Evolutionary conservation across 2,113 vertebrate species (phyloP).

Genomic region (Chunga burmeisteri): DNA sequence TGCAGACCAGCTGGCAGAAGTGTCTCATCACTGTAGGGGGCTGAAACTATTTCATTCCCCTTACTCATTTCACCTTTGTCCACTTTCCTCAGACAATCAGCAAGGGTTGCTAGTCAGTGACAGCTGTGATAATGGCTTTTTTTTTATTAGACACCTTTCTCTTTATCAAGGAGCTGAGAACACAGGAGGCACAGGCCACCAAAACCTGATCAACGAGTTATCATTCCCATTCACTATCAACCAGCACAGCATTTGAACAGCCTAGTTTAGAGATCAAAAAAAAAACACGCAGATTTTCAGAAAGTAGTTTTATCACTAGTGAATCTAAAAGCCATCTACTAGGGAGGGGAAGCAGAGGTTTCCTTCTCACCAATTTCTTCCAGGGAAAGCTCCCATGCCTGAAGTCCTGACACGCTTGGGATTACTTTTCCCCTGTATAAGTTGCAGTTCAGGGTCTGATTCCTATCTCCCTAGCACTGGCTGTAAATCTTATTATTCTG

Average conservation of each 20-base stretch:
- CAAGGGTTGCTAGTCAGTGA: background rate
- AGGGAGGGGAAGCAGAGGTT: background rate
- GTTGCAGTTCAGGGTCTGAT: background rate
- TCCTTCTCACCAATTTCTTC: background rate
- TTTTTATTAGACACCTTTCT: background rate
- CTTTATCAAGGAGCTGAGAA: background rate
- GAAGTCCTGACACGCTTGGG: background rate
- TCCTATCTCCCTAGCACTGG: background rate
- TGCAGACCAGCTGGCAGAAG: background rate
- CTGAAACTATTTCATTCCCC: background rate
- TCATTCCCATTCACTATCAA: background rate
- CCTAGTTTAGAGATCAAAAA: background rate
- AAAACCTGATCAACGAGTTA: background rate
- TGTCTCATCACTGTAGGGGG: background rate
- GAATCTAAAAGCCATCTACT: background rate
- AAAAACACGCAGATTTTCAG: background rate
- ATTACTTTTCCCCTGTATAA: background rate
- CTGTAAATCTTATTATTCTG: background rate
- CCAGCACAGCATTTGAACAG: background rate
- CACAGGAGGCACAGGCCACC: background rate
- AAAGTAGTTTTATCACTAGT: background rate
- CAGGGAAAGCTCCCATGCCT: background rate
- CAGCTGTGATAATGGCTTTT: background rate
- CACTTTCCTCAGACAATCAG: background rate
- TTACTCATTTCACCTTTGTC: background rate